Percentiles rank a stretch among this genome's conserved stretches.
phyloP scores from a whole-genome alignment of 2,888 invertebrate species.

The Epinotia brunnichana region DNA sequence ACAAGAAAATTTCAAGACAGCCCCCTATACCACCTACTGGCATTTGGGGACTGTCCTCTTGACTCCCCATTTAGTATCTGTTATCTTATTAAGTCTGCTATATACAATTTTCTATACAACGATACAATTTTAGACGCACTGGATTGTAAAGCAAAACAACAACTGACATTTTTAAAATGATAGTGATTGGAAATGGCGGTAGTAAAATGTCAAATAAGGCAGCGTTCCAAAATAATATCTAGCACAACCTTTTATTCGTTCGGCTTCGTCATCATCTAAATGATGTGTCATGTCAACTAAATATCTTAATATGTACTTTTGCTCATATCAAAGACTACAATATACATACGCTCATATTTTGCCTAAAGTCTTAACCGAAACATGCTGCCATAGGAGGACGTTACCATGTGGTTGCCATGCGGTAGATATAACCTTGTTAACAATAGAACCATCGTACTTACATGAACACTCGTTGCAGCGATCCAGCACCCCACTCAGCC shows the following conservation, averaged over 20 bases:
- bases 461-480: too few relatives aligned
- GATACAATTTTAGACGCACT: constrained; percentile 18
- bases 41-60: constrained; percentile 48
- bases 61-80: constrained; percentile 13
- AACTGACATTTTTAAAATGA: constrained; percentile 18
- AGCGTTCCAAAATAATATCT: neutral
- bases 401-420: too few relatives aligned
- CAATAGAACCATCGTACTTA: too few relatives aligned
- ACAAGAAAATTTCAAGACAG: constrained; percentile 69
- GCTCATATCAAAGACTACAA: too few relatives aligned
- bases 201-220: neutral
- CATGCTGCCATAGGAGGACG: too few relatives aligned
- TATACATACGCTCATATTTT: too few relatives aligned
- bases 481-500: too few relatives aligned
- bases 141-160: constrained; percentile 1
- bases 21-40: constrained; percentile 41
- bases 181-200: constrained; percentile 1
- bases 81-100: neutral
- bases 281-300: too few relatives aligned
- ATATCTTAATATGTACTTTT: too few relatives aligned
- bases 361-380: too few relatives aligned
- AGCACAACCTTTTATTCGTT: neutral
- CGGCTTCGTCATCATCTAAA: too few relatives aligned
- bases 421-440: too few relatives aligned
- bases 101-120: neutral